Conservation (phyloP, 2,113 vertebrate species). For the Ceyx margarethae region DNA sequence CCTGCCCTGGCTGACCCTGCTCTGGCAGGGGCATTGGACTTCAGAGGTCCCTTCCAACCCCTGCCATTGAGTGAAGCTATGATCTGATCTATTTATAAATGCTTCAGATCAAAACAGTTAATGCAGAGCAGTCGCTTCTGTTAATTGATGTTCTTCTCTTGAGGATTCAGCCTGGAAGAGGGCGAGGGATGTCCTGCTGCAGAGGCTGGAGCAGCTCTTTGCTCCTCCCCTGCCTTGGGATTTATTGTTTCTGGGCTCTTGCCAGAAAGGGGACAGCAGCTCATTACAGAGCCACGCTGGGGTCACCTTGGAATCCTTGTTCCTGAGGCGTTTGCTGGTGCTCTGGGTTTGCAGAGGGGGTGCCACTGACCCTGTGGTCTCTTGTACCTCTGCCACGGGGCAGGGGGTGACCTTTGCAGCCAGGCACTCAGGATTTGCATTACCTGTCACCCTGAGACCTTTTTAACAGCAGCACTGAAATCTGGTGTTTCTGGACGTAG, state of each 20-base stretch:
- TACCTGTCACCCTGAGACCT: background rate
- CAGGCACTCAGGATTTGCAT: background rate
- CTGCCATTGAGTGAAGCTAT: too few species aligned
- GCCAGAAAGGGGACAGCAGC: background rate
- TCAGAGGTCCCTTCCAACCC: too few species aligned
- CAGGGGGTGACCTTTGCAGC: background rate
- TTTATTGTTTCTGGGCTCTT: background rate
- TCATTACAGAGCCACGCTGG: background rate
- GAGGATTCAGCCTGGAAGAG: background rate
- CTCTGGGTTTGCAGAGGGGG: background rate
- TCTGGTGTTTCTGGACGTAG: background rate
- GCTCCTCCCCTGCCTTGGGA: slow-evolving; percentile 1
- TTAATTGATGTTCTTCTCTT: background rate
- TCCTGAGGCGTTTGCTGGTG: background rate
- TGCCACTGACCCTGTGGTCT: background rate
- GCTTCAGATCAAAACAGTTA: background rate
- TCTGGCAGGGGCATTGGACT: too few species aligned
- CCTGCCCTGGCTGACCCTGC: too few species aligned
- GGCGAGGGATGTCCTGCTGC: background rate
- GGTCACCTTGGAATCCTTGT: slow-evolving; percentile 23
- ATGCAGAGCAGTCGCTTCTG: background rate
- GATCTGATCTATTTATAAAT: background rate
- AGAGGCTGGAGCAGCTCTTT: background rate
- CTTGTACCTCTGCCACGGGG: too few species aligned
- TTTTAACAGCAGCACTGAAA: background rate